phyloP scores from a whole-genome alignment of 2,797 vertebrate genomes.

The Chiloscyllium punctatum region DNA sequence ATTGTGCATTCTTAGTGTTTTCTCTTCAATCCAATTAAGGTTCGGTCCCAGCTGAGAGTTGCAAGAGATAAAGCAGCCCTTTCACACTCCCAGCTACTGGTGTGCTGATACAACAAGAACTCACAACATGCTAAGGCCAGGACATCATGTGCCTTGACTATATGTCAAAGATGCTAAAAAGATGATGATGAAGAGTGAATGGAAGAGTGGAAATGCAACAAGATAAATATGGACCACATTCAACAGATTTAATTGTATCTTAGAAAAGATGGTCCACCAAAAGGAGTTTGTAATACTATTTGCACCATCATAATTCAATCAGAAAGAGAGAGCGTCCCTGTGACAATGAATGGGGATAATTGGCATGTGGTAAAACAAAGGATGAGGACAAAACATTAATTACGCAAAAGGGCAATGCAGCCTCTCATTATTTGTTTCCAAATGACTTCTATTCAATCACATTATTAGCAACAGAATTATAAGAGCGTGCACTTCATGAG shows the following conservation, averaged over 20 bases:
- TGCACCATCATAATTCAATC: constrained; percentile 27
- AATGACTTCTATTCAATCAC: constrained; percentile 33
- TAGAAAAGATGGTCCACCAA: constrained; percentile 38
- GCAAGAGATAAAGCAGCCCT: constrained; percentile 39
- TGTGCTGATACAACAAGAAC: constrained; percentile 39
- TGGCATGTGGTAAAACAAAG: constrained; percentile 29
- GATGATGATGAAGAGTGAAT: constrained; percentile 42
- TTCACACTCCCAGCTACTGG: constrained; percentile 40
- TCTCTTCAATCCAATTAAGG: constrained; percentile 38
- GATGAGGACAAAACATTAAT: constrained; percentile 10
- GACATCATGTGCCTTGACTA: constrained; percentile 30
- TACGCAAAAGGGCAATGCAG: constrained; percentile 23
- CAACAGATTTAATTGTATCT: constrained; percentile 44
- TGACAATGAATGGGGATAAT: constrained; percentile 28
- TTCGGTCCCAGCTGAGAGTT: constrained; percentile 38
- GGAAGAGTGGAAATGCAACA: constrained; percentile 22
- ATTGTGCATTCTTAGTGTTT: background rate
- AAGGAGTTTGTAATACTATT: constrained; percentile 6
- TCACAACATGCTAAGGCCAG: constrained; percentile 30
- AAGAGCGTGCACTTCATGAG: constrained; percentile 18
- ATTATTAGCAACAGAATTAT: constrained; percentile 27
- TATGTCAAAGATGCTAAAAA: constrained; percentile 40
- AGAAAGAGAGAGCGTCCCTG: background rate
- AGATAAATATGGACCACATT: constrained; percentile 38
- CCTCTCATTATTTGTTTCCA: constrained; percentile 9